Percentiles rank a stretch among this genome's conserved stretches.
These are phyloP conservation scores for Heliconius nattereri DNA, from an alignment of 1,140 invertebrate species.

Conservation along the genomic window DNA sequence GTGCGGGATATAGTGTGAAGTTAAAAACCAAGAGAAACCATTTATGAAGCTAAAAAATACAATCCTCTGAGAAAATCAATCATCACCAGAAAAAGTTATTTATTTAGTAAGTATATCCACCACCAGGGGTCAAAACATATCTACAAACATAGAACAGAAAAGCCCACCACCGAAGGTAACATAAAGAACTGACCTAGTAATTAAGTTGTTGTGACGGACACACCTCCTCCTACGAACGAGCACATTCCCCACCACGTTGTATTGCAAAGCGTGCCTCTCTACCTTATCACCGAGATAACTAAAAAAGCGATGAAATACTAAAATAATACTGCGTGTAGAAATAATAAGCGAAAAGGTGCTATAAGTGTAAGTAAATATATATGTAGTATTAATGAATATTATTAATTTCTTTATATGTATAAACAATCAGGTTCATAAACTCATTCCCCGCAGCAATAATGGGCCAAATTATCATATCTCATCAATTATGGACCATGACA, in stretches of 20 bases:
- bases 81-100: no score
- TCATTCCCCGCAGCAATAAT: conserved; percentile 5
- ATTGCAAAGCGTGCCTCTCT: conserved; percentile 82
- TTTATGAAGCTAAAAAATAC: no score
- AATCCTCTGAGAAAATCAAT: no score
- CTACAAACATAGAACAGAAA: neutral
- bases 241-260: conserved; percentile 80
- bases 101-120: no score
- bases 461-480: neutral
- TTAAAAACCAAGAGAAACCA: no score
- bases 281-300: conserved; percentile 81
- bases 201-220: conserved; percentile 72
- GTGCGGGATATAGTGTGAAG: no score
- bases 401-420: neutral
- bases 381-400: neutral
- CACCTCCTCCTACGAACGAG: conserved; percentile 67
- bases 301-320: conserved; percentile 61
- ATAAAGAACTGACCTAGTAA: conserved; percentile 72
- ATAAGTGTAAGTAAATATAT: neutral
- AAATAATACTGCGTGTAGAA: conserved; percentile 16
- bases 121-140: no score
- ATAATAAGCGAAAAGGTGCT: neutral
- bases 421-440: neutral
- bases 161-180: conserved; percentile 32
- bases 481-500: conserved; percentile 18